phyloP scores from a whole-genome alignment of 2,113 vertebrate species.

The Cettia cetti region DNA sequence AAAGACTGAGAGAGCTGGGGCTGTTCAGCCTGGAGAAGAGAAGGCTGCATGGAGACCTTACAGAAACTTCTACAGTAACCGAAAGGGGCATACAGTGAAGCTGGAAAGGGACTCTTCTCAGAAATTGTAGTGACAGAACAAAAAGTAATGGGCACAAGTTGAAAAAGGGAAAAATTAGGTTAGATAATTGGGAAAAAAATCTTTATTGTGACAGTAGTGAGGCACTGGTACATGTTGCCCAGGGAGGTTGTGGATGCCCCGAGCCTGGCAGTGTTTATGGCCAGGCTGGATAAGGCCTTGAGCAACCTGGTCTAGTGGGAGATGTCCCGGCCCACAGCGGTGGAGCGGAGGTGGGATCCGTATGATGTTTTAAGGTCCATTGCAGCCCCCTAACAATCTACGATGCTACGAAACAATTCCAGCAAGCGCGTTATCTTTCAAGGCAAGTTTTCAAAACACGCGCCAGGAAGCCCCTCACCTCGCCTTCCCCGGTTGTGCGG shows the following conservation, averaged over 20 bases:
- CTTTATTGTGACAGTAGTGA: not conserved
- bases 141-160: not conserved
- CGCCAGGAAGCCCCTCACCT: rapidly evolving
- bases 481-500: rapidly evolving
- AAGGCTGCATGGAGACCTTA: not conserved
- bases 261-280: not conserved
- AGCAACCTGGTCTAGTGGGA: not conserved
- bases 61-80: not conserved
- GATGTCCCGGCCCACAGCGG: too few relatives aligned
- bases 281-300: not conserved
- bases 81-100: not conserved
- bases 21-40: not conserved
- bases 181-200: not conserved
- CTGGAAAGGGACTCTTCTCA: not conserved
- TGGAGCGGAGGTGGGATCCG: rapidly evolving
- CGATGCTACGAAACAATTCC: not conserved
- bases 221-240: not conserved
- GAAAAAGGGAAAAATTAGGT: not conserved
- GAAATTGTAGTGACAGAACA: not conserved
- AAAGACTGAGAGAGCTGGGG: not conserved
- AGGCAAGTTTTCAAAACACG: not conserved
- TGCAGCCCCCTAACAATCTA: not conserved
- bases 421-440: rapidly evolving
- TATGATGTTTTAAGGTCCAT: not conserved
- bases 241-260: rapidly evolving